Conservation (phyloP, 30 jellyfish, hydroid and myxozoan genomes). For the Calvadosia cruxmelitensis region DNA sequence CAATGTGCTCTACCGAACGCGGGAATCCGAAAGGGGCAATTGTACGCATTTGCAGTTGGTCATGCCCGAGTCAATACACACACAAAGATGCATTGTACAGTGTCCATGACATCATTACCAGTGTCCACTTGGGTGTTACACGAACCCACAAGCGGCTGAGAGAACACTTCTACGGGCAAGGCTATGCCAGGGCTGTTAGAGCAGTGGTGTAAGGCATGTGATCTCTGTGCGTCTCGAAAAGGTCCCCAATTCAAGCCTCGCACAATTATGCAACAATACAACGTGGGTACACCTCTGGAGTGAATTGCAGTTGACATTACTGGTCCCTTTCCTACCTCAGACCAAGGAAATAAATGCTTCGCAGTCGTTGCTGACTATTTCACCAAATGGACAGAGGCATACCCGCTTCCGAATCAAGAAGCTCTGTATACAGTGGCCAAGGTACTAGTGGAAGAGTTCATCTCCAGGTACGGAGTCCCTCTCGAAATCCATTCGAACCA, state of each 20-base stretch:
- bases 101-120: slow-evolving; percentile 17
- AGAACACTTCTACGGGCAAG: slow-evolving; percentile 31
- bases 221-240: neutral
- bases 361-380: slow-evolving; percentile 13
- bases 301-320: slow-evolving; percentile 28
- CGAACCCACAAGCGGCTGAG: slow-evolving; percentile 12
- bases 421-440: too few relatives aligned
- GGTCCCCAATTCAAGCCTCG: neutral
- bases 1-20: neutral
- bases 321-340: slow-evolving; percentile 30
- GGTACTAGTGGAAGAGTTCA: too few relatives aligned
- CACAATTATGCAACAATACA: slow-evolving; percentile 23
- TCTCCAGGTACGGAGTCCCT: too few relatives aligned
- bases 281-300: slow-evolving; percentile 26
- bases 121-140: slow-evolving; percentile 33
- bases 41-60: neutral
- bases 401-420: slow-evolving; percentile 14
- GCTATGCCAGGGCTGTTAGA: slow-evolving; percentile 7
- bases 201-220: slow-evolving; percentile 21
- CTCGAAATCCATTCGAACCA: too few relatives aligned
- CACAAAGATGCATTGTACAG: slow-evolving; percentile 3
- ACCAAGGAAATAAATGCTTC: slow-evolving; percentile 10
- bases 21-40: neutral
- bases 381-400: slow-evolving; percentile 27
- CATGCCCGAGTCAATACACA: slow-evolving; percentile 8